Base-by-base conservation (phyloP, 1,140 invertebrate species). In the Drosophila lini region DNA sequence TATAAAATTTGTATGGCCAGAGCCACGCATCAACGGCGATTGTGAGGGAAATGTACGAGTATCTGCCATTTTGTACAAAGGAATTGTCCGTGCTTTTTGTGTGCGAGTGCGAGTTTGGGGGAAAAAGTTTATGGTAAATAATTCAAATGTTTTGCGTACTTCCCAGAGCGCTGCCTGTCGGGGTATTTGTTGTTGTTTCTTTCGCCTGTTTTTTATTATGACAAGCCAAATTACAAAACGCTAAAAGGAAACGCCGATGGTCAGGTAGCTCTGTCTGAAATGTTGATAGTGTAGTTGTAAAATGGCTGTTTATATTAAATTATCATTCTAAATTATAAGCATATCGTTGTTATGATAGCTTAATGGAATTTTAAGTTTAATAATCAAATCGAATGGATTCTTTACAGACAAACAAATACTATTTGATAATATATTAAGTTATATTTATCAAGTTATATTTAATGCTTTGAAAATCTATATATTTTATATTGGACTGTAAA, bases 61-160 rank as follows among this genome's bases (percentile, higher is more conserved):
- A 61, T 79, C 47, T 28, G 67, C 52, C 75, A 67, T 69, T 38
- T 64, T 56, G 41, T 63, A 73, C 70, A 82, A 82, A 82, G 52
- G 56, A 55, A 69, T 79, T 62, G 41, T 47, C 45, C 16, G 32
- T 75, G 59, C 56, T 61, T 61, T 67, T 62, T 61, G 40, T 75
- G 28, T 48, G 16, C 48, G 38, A 22, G 25, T 31, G 47, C 31
- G 42, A 16, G 40, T 34, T 60, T 55, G 52, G 50, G 45, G 57
- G 53, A 73, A 74, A 86, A 88, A 82, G 65, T 80, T 78, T 62
- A 74, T 83, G 80, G 62, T 83, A 80, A 89, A 88, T 88, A 86
- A 63, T 88, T 88, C 57, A 82, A 88, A 80, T 80, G 73, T 74
- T 86, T 82, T 77, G 67, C 67, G 69, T 78, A 74, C 58, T 62